Base-by-base conservation (phyloP, 2,797 vertebrate genomes). In the Adrianichthys oophorus region DNA sequence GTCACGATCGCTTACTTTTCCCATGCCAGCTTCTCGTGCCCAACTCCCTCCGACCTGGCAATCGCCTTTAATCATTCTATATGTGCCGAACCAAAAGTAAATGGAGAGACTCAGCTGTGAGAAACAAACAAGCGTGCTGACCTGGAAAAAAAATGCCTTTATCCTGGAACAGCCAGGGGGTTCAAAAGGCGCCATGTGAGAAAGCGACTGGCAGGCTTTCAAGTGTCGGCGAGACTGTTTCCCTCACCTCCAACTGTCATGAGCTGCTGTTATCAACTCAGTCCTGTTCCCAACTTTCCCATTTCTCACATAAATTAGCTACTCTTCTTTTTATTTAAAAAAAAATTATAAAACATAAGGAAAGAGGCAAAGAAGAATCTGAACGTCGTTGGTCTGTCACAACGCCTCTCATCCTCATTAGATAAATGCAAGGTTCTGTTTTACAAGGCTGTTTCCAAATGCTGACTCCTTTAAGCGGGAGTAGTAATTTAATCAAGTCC, bases 401-500 rank as follows among this genome's bases (percentile, higher is more conserved):
- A 5, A 15, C 24, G 44, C 62, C 56, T 68, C 64, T 54, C 19
- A 5, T 45, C 65, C 62, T 77, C 62, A 66, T 78, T 73, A 78
- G 56, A 79, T 59, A 55, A 57, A 55, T 40, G 12, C 59, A 17
- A 42, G 53, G 41, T 18, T 68, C 54, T 40, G 51, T 65, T 70
- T 71, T 76, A 72, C 41, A 47, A 44, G 26, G 41, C 50, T 49
- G 13, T 68, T 70, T 73, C 54, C 53, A 52, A 6, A 63, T 17
- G 29, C 60, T 72, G 61, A 48, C 60, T 79, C 51, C 64, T 65
- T 29, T 1, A 29, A 67, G 80, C 61, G 60, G 68, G 74, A 24
- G 15, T 15, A 47, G 72, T 84, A 82, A 89, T 89, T 88, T 79
- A 85, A 88, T 90, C 85, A 88, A 88, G 80, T 59, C 70, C 71